These are phyloP conservation scores for Diaphora mendica DNA, from an alignment of 2,888 invertebrate species.

Conservation along the genomic window DNA sequence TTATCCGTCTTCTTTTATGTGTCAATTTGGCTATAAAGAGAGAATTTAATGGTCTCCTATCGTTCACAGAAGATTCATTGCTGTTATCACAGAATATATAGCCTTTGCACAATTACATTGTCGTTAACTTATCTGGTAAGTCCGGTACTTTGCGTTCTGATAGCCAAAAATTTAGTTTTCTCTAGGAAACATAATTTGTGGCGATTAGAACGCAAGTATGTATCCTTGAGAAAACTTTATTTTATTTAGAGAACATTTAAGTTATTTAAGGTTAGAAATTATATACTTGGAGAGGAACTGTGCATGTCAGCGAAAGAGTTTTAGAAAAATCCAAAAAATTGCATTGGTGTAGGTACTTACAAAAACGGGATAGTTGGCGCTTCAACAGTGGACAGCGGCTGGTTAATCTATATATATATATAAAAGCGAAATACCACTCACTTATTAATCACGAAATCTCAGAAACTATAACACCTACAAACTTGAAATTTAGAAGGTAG, in stretches of 20 bases:
- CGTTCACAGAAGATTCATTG: constrained; percentile 14
- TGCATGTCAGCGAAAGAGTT: background rate
- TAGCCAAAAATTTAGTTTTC: background rate
- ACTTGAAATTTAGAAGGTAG: no score
- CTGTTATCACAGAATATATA: constrained; percentile 1
- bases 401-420: no score
- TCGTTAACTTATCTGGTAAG: background rate
- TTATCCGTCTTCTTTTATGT: constrained; percentile 23
- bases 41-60: constrained; percentile 13
- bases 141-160: background rate
- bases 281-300: background rate
- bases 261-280: no score
- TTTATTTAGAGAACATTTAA: background rate
- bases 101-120: constrained; percentile 3
- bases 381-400: no score
- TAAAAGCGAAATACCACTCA: no score
- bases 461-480: no score
- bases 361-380: no score
- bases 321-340: no score
- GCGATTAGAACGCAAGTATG: background rate
- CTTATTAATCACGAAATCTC: no score
- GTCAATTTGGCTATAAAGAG: constrained; percentile 20
- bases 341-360: no score
- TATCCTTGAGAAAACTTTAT: background rate
- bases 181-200: no score